Conservation (phyloP, 2,888 invertebrate genomes). For the Tenthredo livida region DNA sequence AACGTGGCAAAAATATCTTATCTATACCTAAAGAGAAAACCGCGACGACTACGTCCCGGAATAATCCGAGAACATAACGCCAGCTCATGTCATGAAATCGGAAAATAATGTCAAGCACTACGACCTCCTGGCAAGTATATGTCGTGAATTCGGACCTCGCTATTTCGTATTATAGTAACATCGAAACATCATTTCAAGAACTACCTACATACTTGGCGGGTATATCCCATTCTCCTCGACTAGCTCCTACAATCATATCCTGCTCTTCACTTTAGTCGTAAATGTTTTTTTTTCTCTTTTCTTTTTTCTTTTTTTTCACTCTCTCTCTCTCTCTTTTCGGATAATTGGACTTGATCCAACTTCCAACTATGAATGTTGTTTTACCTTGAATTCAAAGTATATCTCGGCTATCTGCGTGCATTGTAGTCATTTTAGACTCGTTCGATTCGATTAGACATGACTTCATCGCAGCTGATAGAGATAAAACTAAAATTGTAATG, state of each 20-base stretch:
- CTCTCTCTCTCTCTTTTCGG: not conserved
- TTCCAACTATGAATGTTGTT: not conserved
- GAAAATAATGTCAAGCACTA: not conserved
- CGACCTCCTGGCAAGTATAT: not conserved
- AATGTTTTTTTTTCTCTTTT: not conserved
- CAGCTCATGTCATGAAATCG: not conserved
- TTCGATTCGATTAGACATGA: not conserved
- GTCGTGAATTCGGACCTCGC: not conserved
- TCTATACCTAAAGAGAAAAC: not conserved
- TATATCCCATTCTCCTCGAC: not conserved
- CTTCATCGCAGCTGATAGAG: not conserved
- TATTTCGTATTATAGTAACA: not conserved
- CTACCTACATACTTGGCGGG: conserved; percentile 17
- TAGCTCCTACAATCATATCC: not conserved
- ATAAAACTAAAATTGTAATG: not conserved
- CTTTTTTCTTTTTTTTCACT: not conserved
- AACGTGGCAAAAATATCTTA: not conserved
- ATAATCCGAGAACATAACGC: not conserved
- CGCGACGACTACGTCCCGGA: not conserved
- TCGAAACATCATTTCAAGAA: not conserved
- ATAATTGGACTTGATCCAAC: not conserved
- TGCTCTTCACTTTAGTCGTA: not conserved
- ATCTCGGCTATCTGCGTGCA: not conserved
- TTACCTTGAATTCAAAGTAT: not conserved
- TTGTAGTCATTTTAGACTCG: not conserved